Evolutionary conservation across 2,888 invertebrate genomes (phyloP).

Genomic region (Aplocera efformata): DNA sequence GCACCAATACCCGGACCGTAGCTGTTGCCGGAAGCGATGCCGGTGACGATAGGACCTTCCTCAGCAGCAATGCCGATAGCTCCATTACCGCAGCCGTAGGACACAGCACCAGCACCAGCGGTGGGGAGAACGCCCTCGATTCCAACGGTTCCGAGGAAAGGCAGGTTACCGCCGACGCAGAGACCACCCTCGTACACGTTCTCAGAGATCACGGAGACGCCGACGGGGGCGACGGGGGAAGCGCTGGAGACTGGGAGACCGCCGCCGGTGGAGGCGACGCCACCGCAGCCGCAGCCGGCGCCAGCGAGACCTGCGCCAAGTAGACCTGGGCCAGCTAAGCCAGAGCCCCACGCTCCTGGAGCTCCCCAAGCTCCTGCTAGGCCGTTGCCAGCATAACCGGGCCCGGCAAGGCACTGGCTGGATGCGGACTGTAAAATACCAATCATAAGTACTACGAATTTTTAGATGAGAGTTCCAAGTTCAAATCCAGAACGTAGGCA

Average conservation of each 20-base stretch:
- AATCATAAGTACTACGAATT: too few relatives aligned
- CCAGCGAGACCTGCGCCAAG: conserved; percentile 6
- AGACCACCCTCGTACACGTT: conserved; percentile 20
- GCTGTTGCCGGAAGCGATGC: conserved; percentile 4
- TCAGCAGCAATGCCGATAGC: conserved; percentile 11
- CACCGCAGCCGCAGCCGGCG: conserved; percentile 3
- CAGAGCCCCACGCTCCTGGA: too few relatives aligned
- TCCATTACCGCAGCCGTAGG: conserved; percentile 20
- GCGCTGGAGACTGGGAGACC: conserved; percentile 12
- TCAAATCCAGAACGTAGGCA: too few relatives aligned
- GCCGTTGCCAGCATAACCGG: too few relatives aligned
- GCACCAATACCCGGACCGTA: conserved; percentile 5
- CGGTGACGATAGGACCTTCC: too few relatives aligned
- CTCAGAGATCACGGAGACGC: conserved; percentile 20
- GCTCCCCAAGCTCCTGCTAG: not conserved
- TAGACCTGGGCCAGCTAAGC: conserved; percentile 6
- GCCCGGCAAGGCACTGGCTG: conserved; percentile 11
- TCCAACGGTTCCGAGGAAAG: too few relatives aligned
- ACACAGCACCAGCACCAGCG: too few relatives aligned
- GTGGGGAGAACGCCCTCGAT: too few relatives aligned
- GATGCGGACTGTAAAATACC: conserved; percentile 19
- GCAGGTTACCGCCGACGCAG: too few relatives aligned
- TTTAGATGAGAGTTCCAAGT: too few relatives aligned
- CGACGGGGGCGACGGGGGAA: conserved; percentile 16
- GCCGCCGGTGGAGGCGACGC: too few relatives aligned